phyloP scores from a whole-genome alignment of 2,113 vertebrate species.

The Lophochroa leadbeateri region DNA sequence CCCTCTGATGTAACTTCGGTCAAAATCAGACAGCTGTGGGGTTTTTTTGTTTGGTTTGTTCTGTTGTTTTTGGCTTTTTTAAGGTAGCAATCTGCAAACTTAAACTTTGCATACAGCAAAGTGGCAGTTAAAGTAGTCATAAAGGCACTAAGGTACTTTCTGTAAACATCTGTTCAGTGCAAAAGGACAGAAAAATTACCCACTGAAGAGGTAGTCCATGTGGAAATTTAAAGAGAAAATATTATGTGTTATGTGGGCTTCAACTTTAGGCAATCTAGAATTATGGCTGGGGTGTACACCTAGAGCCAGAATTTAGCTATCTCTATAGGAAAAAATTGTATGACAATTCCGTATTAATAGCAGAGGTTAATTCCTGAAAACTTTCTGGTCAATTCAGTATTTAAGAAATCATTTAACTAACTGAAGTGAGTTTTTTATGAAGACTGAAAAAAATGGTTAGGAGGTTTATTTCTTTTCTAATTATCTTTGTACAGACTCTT shows the following conservation, averaged over 20 bases:
- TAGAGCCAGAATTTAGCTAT: neutral
- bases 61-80: neutral
- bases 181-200: neutral
- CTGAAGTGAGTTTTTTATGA: neutral
- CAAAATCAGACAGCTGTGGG: neutral
- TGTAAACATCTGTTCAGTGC: neutral
- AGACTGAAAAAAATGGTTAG: neutral
- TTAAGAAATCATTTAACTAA: slow-evolving; percentile 15
- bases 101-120: neutral
- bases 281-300: neutral
- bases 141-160: neutral
- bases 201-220: neutral
- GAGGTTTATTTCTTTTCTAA: slow-evolving; percentile 6
- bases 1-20: neutral
- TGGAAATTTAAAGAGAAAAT: neutral
- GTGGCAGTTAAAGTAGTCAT: neutral
- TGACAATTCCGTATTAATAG: neutral
- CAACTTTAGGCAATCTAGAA: neutral
- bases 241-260: neutral
- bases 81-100: neutral
- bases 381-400: neutral
- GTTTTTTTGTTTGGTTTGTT: too few species aligned
- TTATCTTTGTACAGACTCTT: slow-evolving; percentile 1
- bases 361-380: neutral
- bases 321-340: neutral